phyloP scores from a whole-genome alignment of 2,888 invertebrate genomes.

The Epinotia demarniana region DNA sequence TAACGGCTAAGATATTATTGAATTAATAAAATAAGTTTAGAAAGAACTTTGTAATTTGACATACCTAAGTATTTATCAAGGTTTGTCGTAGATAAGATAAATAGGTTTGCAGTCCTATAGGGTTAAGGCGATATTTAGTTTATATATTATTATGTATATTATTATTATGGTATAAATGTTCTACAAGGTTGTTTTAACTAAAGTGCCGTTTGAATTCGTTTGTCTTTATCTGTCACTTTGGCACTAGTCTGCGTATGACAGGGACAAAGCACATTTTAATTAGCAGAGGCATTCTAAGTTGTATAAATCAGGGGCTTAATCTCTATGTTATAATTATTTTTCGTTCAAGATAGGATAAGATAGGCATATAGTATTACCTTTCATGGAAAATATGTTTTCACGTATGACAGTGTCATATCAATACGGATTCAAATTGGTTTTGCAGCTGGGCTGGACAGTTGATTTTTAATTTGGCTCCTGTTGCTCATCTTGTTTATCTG shows the following conservation, averaged over 20 bases:
- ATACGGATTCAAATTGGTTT: slow-evolving; percentile 8
- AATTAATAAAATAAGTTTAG: neutral
- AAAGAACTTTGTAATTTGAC: neutral
- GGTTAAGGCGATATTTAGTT: neutral
- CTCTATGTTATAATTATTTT: neutral
- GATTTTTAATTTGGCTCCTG: slow-evolving; percentile 10
- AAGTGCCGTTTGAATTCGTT: too few species aligned
- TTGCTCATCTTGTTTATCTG: slow-evolving; percentile 18
- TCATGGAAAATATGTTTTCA: slow-evolving; percentile 24
- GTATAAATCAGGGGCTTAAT: neutral
- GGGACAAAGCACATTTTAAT: too few species aligned
- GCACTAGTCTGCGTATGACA: too few species aligned
- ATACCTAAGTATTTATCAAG: neutral
- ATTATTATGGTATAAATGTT: too few species aligned
- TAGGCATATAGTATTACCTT: slow-evolving; percentile 15
- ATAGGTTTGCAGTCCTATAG: neutral
- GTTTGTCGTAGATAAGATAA: neutral
- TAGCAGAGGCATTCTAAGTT: too few species aligned
- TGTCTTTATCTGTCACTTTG: too few species aligned
- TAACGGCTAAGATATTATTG: too few species aligned
- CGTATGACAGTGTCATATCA: slow-evolving; percentile 12
- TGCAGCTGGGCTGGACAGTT: neutral
- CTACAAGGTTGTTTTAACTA: too few species aligned
- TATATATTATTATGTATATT: too few species aligned
- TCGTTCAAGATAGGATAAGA: neutral